Base-by-base conservation (phyloP, 2,888 invertebrate species). In the Phalera bucephala region DNA sequence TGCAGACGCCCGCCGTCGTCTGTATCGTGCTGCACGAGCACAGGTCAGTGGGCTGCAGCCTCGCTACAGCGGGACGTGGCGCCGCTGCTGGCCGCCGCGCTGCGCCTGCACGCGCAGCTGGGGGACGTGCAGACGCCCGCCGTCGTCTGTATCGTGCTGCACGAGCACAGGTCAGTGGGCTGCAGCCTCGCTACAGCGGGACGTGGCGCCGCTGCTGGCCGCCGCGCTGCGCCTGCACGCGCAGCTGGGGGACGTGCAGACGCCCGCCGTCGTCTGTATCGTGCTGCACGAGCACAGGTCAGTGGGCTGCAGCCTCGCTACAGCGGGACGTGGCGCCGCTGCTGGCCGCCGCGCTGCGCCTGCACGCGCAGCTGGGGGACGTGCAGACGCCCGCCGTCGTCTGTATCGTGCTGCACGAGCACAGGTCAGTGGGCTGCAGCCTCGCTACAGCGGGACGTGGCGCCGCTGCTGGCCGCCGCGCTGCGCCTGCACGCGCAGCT, bases 91-190 rank as follows among this genome's bases (percentile, higher is more conserved):
- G 93, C 94, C 1, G 93, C 94, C 32, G 94, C 96, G 47, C 82
- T 98, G 29, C 91, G 91, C 36, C 91, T 93, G 67, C 97, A 97
- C 80, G 97, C 96, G 0, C 93, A 93, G 39, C 92, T 95, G 22
- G 76, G 96, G 4, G 98, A 98, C 88, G n/a, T n/a, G n/a, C n/a
- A n/a, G n/a, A n/a, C n/a, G n/a, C n/a, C n/a, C n/a, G n/a, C n/a
- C n/a, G n/a, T 93, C 34, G 93, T 97, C 51, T 86, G 98, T 49
- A 92, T 97, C 35, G 96, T 94, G n/a, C 90, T 99, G 48, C 97
- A 95, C 34, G 94, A 28, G 5, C 28, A 28, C 28, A 28, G 28
- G 28, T 28, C 3, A 12, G n/a, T n/a, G n/a, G n/a, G n/a, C n/a
- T n/a, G n/a, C 25, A 4, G 25, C 25, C 8, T n/a, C 21, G 21